Base-by-base conservation (phyloP, 2,888 invertebrate genomes). In the Stegana nigrithorax region DNA sequence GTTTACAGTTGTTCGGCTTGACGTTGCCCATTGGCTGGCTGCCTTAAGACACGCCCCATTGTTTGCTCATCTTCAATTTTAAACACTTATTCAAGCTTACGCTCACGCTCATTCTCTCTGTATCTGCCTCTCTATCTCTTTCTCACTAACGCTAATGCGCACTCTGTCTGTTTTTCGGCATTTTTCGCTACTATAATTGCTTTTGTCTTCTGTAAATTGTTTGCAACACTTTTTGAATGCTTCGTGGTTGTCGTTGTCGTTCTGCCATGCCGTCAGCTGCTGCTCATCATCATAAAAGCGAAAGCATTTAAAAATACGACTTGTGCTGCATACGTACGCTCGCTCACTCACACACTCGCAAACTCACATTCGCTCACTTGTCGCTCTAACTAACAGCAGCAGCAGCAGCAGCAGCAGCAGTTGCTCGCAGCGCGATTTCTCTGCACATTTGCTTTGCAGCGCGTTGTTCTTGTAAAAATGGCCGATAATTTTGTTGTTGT, bases 201-300 rank as follows among this genome's bases (percentile, higher is more conserved):
- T 80, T 79, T 75, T 81, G 75, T 81, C 73, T 72, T 65, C 70
- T 70, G 68, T 73, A 82, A 81, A 82, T 81, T 80, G 81, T 67
- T 80, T 81, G 81, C 73, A 73, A 76, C 78, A 81, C 70, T 71
- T 72, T 81, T 81, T 80, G 75, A 81, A 78, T 80, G 80, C 67
- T 74, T 73, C 80, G 80, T 78, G 81, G 76, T 80, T 76, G 74
- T 66, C 77, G 10, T 50, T 29, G 53, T 29, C 17, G 5, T 12
- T n/a, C n/a, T 12, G 21, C 19, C n/a, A 12, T 21, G 29, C 45
- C 29, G n/a, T 17, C 42, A 2, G 36, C 23, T 56, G 58, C 44
- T 60, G 32, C 51, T 67, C 74, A 71, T 67, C n/a, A n/a, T n/a
- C n/a, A n/a, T 67, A 75, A 75, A 72, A 81, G 75, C 70, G 80